phyloP scores from a whole-genome alignment of 1,140 invertebrate genomes.

The Eulimnadia texana region DNA sequence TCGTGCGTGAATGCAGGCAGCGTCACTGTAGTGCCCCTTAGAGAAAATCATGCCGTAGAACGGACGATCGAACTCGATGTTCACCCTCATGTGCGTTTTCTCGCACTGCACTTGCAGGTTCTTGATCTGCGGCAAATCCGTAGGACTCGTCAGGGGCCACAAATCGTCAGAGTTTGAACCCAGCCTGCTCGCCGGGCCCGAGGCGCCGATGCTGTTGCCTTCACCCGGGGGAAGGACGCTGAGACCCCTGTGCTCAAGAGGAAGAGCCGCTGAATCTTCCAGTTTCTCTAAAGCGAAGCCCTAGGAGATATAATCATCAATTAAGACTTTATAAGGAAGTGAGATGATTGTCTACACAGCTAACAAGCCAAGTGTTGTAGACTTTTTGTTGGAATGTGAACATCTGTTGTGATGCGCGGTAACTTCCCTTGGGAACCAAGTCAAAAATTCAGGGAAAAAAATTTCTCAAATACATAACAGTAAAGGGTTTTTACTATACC shows the following conservation, averaged over 20 bases:
- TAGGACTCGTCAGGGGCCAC: slow-evolving; percentile 60
- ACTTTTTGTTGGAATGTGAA: no score
- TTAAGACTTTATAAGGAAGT: no score
- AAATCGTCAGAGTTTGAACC: slow-evolving; percentile 43
- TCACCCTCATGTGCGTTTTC: slow-evolving; percentile 87
- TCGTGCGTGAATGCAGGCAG: slow-evolving; percentile 78
- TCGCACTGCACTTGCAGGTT: slow-evolving; percentile 87
- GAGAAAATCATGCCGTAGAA: slow-evolving; percentile 94
- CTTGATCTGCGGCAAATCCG: slow-evolving; percentile 76
- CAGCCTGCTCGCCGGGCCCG: slow-evolving; percentile 26
- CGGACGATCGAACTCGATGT: slow-evolving; percentile 83
- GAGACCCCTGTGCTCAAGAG: slow-evolving; percentile 56
- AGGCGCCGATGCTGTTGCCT: neutral
- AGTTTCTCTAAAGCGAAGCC: no score
- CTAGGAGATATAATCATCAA: no score
- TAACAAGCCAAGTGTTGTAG: no score
- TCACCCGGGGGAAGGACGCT: slow-evolving; percentile 44
- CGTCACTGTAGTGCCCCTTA: slow-evolving; percentile 65
- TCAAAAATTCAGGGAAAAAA: no score
- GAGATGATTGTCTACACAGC: no score
- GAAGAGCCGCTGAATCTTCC: slow-evolving; percentile 60
- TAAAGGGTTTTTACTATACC: no score
- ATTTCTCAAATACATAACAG: no score
- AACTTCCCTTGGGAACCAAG: no score
- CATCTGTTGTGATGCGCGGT: no score